Evolutionary conservation across 2,797 vertebrate genomes (phyloP), one percentile per base, ranked within the genome.

Genomic region (Gobionotothen gibberifrons): DNA sequence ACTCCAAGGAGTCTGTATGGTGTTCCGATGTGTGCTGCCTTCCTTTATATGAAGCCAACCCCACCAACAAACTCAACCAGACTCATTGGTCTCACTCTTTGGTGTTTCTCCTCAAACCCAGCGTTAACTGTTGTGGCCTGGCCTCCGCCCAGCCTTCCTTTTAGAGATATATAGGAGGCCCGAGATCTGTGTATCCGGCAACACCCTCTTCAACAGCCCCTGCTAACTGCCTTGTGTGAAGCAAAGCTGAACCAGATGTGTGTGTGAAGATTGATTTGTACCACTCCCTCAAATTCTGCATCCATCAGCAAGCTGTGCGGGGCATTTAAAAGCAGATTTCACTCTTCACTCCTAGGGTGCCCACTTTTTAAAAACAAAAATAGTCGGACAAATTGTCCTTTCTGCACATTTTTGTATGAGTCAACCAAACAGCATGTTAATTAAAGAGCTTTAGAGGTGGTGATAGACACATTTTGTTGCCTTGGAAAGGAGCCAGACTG

Each of bases 201-300:
- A 94, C 92, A 93, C 90, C 92, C 92, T 92, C 89, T 87, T 84
- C 86, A 85, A 84, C 85, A 88, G 85, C 82, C 80, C 80, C 79
- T 85, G 85, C 91, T 93, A 91, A 92, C 86, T 90, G 87, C 85
- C 82, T 84, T 90, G 86, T 91, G 86, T 89, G 87, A 91, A 87
- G 87, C 83, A 93, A 94, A 95, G 81, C 88, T 87, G 77, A 93
- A 93, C 86, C 93, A 95, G 93, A 94, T 94, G 92, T 91, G 87
- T 83, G 80, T 72, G 73, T 75, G 74, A 76, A 76, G 85, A 90
- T 84, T 48, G 87, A 89, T 85, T 87, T 81, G 86, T 76, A 83
- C 90, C 87, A 88, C 89, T 86, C 92, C 90, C 90, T 91, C 78
- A 69, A 78, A 77, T 88, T 91, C 85, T 86, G 87, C 88, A 90